phyloP scores from a whole-genome alignment of 2,113 vertebrate species.

The Leucopsar rothschildi region DNA sequence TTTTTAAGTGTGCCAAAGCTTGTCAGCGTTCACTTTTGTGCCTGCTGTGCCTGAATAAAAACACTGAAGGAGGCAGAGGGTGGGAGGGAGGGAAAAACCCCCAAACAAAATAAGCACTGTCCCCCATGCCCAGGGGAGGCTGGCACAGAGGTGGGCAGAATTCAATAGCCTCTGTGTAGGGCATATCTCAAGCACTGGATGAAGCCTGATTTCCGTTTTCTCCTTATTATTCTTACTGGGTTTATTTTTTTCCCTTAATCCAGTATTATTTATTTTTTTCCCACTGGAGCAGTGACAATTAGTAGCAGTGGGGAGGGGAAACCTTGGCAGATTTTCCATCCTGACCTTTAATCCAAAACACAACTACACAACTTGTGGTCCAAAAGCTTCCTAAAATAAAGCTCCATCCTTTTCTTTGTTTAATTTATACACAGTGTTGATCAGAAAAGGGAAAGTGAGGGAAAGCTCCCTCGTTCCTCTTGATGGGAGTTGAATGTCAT shows the following conservation, averaged over 20 bases:
- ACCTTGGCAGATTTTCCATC: constrained; percentile 40
- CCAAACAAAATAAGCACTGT: constrained; percentile 66
- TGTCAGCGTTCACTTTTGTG: constrained; percentile 55
- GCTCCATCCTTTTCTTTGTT: constrained; percentile 32
- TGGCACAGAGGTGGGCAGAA: constrained; percentile 42
- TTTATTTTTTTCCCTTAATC: not conserved
- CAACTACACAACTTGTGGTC: not conserved
- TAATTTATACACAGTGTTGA: not conserved
- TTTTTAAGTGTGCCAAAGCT: constrained; percentile 63
- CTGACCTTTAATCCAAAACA: constrained; percentile 21
- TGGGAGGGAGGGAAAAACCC: not conserved
- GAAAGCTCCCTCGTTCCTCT: not conserved
- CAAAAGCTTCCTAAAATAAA: constrained; percentile 40
- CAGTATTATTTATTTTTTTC: not conserved
- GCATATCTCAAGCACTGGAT: not conserved
- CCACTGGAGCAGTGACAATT: constrained; percentile 52
- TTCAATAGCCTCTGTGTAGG: constrained; percentile 11
- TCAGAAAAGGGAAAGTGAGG: constrained; percentile 3
- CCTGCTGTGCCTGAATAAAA: constrained; percentile 72
- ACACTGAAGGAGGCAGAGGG: constrained; percentile 37
- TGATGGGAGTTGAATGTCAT: not conserved
- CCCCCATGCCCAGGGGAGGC: constrained; percentile 30
- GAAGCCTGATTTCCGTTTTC: constrained; percentile 16
- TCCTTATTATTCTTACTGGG: constrained; percentile 5
- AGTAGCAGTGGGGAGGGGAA: constrained; percentile 36